A percentile compares a stretch with the other conserved stretches of the same genome.
These are phyloP conservation scores for Ypsolopha sequella DNA, from an alignment of 2,888 invertebrate species.

Conservation along the genomic window DNA sequence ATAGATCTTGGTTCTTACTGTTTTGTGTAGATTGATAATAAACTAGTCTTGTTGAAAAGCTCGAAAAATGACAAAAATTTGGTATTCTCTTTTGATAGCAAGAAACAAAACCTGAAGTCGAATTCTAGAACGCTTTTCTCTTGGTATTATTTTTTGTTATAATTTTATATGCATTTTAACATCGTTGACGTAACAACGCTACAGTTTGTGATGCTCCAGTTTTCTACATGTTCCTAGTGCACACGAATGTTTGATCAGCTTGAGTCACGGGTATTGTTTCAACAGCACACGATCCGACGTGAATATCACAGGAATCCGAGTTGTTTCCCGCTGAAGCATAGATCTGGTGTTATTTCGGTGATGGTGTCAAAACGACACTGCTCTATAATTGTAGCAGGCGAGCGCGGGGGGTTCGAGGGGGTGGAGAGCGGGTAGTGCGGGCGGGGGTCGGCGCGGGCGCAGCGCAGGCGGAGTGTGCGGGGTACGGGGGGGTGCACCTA, in stretches of 20 bases:
- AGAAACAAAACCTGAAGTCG: too few relatives aligned
- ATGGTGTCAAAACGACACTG: conserved; percentile 67
- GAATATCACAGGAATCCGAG: conserved; percentile 24
- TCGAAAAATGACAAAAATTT: too few relatives aligned
- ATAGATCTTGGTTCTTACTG: too few relatives aligned
- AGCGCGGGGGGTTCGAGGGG: conserved; percentile 19
- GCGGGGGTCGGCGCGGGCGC: conserved; percentile 12
- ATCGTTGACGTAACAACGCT: too few relatives aligned
- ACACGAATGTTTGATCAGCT: not conserved
- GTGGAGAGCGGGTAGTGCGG: conserved; percentile 17
- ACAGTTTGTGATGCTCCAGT: too few relatives aligned
- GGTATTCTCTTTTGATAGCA: too few relatives aligned
- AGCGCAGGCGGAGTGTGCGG: conserved; percentile 3
- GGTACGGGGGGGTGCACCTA: conserved; percentile 41
- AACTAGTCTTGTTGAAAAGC: too few relatives aligned
- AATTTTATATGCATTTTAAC: too few relatives aligned
- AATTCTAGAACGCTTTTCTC: too few relatives aligned
- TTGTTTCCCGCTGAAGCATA: not conserved
- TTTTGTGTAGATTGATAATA: too few relatives aligned
- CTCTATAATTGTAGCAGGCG: conserved; percentile 59
- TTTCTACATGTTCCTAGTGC: too few relatives aligned
- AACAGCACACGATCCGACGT: conserved; percentile 2
- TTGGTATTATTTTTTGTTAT: too few relatives aligned
- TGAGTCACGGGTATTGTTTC: conserved; percentile 2
- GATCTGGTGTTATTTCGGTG: conserved; percentile 58